These are phyloP conservation scores for Prosopocoilus inquinatus DNA, from an alignment of 2,888 invertebrate species.

Conservation along the genomic window DNA sequence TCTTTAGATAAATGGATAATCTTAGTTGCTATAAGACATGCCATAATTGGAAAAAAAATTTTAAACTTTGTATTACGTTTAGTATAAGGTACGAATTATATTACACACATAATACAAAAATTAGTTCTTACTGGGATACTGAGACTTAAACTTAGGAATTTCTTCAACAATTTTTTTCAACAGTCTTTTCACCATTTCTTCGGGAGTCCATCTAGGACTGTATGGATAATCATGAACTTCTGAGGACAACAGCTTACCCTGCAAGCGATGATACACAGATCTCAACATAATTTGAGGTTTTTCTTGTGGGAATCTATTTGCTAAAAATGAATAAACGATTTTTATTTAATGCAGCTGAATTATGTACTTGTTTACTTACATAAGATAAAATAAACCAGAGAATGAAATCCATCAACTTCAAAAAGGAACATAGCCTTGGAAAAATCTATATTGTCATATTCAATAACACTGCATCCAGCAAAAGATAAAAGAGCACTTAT, in stretches of 20 bases:
- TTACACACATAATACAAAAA: not conserved
- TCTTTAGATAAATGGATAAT: no score
- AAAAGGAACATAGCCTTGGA: constrained; percentile 58
- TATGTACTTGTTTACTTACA: constrained; percentile 42
- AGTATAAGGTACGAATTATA: not conserved
- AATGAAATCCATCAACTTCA: constrained; percentile 63
- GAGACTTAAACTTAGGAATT: constrained; percentile 5
- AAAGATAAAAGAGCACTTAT: constrained; percentile 48
- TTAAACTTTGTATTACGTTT: no score
- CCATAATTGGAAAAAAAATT: no score
- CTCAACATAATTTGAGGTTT: constrained; percentile 55
- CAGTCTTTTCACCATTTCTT: constrained; percentile 41
- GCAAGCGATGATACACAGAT: constrained; percentile 56
- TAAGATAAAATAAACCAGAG: constrained; percentile 59
- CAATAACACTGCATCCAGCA: constrained; percentile 50
- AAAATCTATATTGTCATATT: constrained; percentile 53
- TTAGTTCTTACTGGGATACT: not conserved
- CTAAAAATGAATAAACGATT: constrained; percentile 27
- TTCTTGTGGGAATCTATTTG: constrained; percentile 56
- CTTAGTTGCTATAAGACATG: no score
- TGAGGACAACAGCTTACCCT: not conserved
- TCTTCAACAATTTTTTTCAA: constrained; percentile 30
- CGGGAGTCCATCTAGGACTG: constrained; percentile 35
- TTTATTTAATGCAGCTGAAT: not conserved
- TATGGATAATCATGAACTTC: constrained; percentile 40